Base-by-base conservation (phyloP, 2,888 invertebrate species). In the Coenonympha arcania region DNA sequence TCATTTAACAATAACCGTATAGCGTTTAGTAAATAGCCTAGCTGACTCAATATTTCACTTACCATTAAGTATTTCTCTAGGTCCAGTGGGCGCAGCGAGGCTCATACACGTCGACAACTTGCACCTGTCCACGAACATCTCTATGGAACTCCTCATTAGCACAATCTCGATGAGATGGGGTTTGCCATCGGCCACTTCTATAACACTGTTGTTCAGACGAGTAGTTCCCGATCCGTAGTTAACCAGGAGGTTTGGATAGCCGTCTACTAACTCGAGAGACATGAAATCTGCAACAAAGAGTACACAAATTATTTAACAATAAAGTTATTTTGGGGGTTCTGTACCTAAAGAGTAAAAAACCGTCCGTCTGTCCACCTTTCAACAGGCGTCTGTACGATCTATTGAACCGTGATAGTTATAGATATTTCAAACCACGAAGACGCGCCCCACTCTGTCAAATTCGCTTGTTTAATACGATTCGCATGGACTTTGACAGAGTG, bases 181-280 rank as follows among this genome's bases (percentile, higher is more conserved):
- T 61, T 93, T 91, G 1, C 96, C 95, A 64, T 96, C 95, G 39
- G 92, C 91, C 19, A 98, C 84, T 63, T 90, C 90, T 15, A 92
- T 91, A 18, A 91, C 89, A 49, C 89, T 88, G 69, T 93, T 89
- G 69, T 90, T 90, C 28, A 93, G 85, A 57, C 89, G 89, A 0
- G 90, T 89, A 1, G 94, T 92, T 0, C 95, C 95, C 0, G 93
- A 90, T 0, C 98, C 98, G 69, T 96, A 95, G 83, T 97, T 94
- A 4, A 98, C 90, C 20, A 93, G 89, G 6, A 98, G 84, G 0
- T 93, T 89, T 0, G 94, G 94, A 69, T 88, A 92, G n/a, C 98
- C 97, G 30, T 93, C 89, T 5, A 90, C 87, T 37, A 99, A 80
- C 71, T 98, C 96, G 56, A 99, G 78, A 0, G 96, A 91, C 85